phyloP scores from a whole-genome alignment of 2,888 invertebrate genomes.

The Scaeva pyrastri region DNA sequence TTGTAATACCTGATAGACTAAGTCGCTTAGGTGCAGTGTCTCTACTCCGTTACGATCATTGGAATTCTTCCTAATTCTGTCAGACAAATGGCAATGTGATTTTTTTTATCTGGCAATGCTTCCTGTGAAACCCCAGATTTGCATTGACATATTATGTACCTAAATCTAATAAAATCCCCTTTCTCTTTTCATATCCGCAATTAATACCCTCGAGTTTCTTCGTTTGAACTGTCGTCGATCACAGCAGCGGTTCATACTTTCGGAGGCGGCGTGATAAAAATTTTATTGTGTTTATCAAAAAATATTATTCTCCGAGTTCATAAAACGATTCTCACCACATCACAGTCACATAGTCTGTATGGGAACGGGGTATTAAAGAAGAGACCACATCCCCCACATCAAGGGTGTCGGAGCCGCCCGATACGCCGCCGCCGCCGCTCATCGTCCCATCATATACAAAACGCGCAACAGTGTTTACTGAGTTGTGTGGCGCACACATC shows the following conservation, averaged over 20 bases:
- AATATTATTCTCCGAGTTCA: slow-evolving; percentile 49
- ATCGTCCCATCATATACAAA: background rate
- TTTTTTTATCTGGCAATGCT: background rate
- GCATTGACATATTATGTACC: background rate
- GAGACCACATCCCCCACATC: slow-evolving; percentile 73
- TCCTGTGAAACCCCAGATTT: background rate
- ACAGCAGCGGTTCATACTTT: background rate
- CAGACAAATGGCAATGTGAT: too few relatives aligned
- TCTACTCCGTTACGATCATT: too few relatives aligned
- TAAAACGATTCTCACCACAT: slow-evolving; percentile 68
- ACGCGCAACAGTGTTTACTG: slow-evolving; percentile 67
- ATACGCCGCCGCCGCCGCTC: background rate
- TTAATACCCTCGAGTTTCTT: background rate
- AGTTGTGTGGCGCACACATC: slow-evolving; percentile 42
- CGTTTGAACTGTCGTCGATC: slow-evolving; percentile 45
- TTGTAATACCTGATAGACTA: too few relatives aligned
- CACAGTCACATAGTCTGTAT: slow-evolving; percentile 35
- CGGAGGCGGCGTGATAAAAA: background rate
- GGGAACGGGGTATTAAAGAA: slow-evolving; percentile 8
- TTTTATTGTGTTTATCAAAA: slow-evolving; percentile 69
- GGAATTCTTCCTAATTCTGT: too few relatives aligned
- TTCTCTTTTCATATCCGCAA: background rate
- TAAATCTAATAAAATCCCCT: background rate
- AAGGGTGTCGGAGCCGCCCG: slow-evolving; percentile 57
- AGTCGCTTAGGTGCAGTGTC: too few relatives aligned